Conservation (phyloP, 2,797 vertebrate species). For the Eutrigla gurnardus region DNA sequence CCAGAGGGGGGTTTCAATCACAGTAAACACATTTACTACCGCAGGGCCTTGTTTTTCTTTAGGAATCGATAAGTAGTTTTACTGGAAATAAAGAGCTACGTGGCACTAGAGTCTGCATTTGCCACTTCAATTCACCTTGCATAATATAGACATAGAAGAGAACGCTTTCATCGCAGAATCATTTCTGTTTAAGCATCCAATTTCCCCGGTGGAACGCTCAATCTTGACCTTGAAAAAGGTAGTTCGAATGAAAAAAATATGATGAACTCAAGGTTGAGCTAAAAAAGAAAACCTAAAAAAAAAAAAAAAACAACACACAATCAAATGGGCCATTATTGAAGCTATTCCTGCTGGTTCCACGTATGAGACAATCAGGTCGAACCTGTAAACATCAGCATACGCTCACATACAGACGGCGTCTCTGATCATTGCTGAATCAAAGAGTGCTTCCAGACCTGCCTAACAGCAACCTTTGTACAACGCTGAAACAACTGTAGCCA, state of each 20-base stretch:
- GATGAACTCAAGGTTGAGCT: not conserved
- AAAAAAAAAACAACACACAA: too few relatives aligned
- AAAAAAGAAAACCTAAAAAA: too few relatives aligned
- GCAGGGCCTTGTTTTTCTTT: not conserved
- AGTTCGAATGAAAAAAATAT: not conserved
- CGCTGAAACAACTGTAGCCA: constrained; percentile 55
- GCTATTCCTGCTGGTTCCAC: not conserved
- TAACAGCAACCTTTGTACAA: constrained; percentile 52
- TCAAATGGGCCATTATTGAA: too few relatives aligned
- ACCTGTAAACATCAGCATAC: not conserved
- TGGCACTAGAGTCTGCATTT: not conserved
- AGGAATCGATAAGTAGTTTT: not conserved
- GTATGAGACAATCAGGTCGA: not conserved
- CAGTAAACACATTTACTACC: not conserved
- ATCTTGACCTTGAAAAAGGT: not conserved
- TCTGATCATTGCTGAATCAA: constrained; percentile 31
- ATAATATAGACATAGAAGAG: not conserved
- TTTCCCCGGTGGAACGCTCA: not conserved
- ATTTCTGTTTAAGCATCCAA: not conserved
- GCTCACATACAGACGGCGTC: not conserved
- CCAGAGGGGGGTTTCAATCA: not conserved
- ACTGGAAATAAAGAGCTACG: not conserved
- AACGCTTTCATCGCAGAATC: not conserved
- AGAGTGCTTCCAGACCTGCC: constrained; percentile 13
- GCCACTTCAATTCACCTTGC: not conserved